These are phyloP conservation scores for Antrozous pallidus DNA, from an alignment of 2,797 vertebrate genomes.

Conservation along the genomic window DNA sequence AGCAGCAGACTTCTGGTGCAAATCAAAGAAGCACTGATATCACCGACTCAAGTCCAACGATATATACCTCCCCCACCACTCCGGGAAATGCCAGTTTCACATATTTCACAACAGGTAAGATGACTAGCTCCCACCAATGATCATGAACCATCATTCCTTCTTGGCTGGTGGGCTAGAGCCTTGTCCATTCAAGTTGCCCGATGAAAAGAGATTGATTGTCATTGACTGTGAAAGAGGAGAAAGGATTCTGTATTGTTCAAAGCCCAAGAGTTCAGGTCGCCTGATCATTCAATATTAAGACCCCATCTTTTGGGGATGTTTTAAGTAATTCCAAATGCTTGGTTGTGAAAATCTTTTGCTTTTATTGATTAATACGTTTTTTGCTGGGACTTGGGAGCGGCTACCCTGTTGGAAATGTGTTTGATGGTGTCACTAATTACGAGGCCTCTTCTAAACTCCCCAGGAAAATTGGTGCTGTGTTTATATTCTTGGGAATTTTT, in stretches of 20 bases:
- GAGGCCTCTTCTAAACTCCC: background rate
- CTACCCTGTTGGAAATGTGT: background rate
- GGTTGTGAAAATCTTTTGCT: background rate
- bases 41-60: background rate
- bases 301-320: background rate
- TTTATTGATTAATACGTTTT: background rate
- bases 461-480: background rate
- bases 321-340: background rate
- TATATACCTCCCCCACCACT: background rate
- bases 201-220: background rate
- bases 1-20: fast-evolving
- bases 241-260: background rate
- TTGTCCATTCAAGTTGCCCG: background rate
- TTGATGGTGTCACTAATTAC: background rate
- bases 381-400: background rate
- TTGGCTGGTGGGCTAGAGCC: background rate
- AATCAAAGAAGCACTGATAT: fast-evolving
- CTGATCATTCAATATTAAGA: background rate
- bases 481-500: background rate
- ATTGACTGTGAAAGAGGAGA: background rate
- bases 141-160: fast-evolving
- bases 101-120: conserved; percentile 57
- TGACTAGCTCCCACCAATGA: background rate
- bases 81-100: fast-evolving
- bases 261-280: background rate